phyloP scores from a whole-genome alignment of 2,888 invertebrate genomes.

The Elysia crispata region DNA sequence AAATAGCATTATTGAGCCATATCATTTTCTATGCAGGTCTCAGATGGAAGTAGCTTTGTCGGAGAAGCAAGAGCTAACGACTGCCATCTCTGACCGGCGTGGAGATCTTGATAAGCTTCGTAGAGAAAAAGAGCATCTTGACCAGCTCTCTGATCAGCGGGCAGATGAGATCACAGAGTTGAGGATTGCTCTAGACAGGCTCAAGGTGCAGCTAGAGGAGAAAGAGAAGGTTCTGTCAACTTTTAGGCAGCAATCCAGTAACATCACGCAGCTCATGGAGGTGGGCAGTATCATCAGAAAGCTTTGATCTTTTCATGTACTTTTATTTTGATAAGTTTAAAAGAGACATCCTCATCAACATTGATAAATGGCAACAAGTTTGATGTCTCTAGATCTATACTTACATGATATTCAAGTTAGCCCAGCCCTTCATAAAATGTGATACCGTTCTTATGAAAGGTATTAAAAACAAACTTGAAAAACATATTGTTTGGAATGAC shows the following conservation, averaged over 20 bases:
- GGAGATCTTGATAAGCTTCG: constrained; percentile 61
- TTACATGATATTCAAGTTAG: too few relatives aligned
- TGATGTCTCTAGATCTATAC: too few relatives aligned
- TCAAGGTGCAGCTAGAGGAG: constrained; percentile 71
- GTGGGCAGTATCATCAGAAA: too few relatives aligned
- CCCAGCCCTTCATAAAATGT: too few relatives aligned
- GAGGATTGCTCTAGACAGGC: constrained; percentile 63
- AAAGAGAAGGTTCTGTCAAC: constrained; percentile 68
- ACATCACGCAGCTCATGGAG: constrained; percentile 66
- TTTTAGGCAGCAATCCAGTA: constrained; percentile 67
- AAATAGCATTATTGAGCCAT: too few relatives aligned
- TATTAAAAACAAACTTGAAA: too few relatives aligned
- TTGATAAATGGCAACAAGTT: too few relatives aligned
- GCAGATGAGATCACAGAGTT: constrained; percentile 64
- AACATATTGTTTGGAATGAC: too few relatives aligned
- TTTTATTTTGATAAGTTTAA: too few relatives aligned
- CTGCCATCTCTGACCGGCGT: constrained; percentile 62
- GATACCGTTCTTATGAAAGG: too few relatives aligned
- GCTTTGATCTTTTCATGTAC: too few relatives aligned
- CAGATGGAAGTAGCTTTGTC: constrained; percentile 60
- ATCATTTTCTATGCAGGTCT: constrained; percentile 47
- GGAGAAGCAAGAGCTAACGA: constrained; percentile 63
- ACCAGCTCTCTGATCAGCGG: constrained; percentile 66
- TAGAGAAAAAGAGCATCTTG: constrained; percentile 69
- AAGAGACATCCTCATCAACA: too few relatives aligned